Conservation (phyloP, 1,140 invertebrate genomes). For the Aphelenchoides fujianensis region DNA sequence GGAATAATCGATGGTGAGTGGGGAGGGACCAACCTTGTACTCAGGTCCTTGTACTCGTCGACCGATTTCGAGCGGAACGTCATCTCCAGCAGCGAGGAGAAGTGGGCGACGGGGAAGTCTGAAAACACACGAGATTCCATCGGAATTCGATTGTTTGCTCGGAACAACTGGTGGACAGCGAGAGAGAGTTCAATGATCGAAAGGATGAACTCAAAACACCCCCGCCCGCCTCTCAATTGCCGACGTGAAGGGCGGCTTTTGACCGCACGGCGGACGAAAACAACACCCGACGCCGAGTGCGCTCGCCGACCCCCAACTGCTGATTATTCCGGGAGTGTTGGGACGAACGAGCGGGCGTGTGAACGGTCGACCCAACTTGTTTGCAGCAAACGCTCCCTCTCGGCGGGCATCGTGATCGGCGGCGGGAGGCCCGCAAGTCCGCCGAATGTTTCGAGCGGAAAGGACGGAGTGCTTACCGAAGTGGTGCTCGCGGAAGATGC, state of each 20-base stretch:
- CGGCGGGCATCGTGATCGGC: background rate
- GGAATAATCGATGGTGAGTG: background rate
- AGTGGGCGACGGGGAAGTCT: background rate
- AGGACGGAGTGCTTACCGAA: background rate
- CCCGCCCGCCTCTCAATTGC: too few species aligned
- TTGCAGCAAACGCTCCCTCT: background rate
- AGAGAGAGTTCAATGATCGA: background rate
- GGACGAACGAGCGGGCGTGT: background rate
- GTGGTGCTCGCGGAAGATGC: background rate
- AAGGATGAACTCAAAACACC: too few species aligned
- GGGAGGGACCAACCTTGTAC: slow-evolving; percentile 36
- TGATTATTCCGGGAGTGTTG: too few species aligned
- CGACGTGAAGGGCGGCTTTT: too few species aligned
- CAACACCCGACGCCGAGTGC: background rate
- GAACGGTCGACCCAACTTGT: background rate
- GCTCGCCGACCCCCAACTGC: too few species aligned
- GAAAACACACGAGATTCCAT: too few species aligned
- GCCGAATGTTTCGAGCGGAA: too few species aligned
- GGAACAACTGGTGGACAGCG: background rate
- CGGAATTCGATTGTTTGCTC: too few species aligned
- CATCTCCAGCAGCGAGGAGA: slow-evolving; percentile 16
- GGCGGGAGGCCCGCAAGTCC: too few species aligned
- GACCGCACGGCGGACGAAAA: too few species aligned
- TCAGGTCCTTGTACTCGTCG: slow-evolving; percentile 41
- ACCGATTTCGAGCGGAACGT: slow-evolving; percentile 21